Percentiles rank a stretch among this genome's conserved stretches.
These are phyloP conservation scores for Chrysolina americana DNA, from an alignment of 2,888 invertebrate genomes.

Conservation along the genomic window DNA sequence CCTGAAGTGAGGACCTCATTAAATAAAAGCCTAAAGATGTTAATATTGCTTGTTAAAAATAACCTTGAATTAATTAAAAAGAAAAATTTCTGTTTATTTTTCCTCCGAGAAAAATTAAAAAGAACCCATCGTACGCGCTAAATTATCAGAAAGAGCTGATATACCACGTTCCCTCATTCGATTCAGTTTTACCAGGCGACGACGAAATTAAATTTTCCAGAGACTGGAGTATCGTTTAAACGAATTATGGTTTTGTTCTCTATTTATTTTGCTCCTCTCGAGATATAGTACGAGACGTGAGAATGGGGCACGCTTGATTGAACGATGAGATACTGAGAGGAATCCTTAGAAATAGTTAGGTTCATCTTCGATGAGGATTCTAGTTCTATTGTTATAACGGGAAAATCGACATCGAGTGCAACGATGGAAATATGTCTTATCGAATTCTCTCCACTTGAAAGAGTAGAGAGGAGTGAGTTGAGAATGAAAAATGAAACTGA, in stretches of 20 bases:
- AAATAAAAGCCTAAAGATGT: too few relatives aligned
- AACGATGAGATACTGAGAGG: not conserved
- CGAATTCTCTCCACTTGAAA: too few relatives aligned
- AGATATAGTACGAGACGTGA: too few relatives aligned
- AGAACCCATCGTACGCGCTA: not conserved
- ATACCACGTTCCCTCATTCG: not conserved
- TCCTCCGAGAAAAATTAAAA: not conserved
- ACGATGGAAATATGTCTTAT: too few relatives aligned
- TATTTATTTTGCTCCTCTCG: not conserved
- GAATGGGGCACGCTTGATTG: not conserved
- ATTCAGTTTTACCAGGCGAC: slow-evolving; percentile 4
- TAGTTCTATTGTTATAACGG: not conserved
- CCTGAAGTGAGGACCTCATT: too few relatives aligned
- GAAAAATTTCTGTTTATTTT: too few relatives aligned
- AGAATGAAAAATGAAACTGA: too few relatives aligned
- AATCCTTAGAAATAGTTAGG: not conserved
- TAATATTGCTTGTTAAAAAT: too few relatives aligned
- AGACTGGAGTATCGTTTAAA: not conserved
- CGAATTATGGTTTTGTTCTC: slow-evolving; percentile 11
- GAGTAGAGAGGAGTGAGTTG: too few relatives aligned
- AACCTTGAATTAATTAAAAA: too few relatives aligned
- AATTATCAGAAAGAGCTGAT: not conserved
- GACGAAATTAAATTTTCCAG: slow-evolving; percentile 5
- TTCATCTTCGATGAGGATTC: not conserved
- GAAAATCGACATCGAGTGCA: not conserved